Evolutionary conservation across 2,888 invertebrate genomes (phyloP), one percentile per base, ranked within the genome.

Genomic region (Brenthis daphne): DNA sequence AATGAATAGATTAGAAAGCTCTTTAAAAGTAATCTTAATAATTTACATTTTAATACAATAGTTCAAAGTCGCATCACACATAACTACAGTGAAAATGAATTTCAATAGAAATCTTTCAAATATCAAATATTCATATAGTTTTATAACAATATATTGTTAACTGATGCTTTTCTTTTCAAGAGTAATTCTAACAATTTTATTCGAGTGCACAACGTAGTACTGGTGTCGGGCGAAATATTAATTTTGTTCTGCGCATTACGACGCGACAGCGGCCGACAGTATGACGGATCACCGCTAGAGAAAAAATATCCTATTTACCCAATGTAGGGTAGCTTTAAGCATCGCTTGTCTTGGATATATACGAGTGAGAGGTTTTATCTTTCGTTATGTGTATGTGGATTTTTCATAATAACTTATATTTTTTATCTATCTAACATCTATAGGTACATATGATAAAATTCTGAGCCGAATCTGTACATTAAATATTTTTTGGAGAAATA

Each of bases 211-310:
- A 48, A 48, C 37, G 37, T 43, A 43, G 11, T 43, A 11, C 37
- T 11, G 37, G 50, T 63, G 51, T 63, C 63, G 20, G 37, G 63
- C 63, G 53, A 72, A 75, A 74, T 76, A 77, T 78, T 78, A 77
- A 78, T 77, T 75, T 68, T 58, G 68, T 71, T 71, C 74, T 74
- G 72, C 73, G 74, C 76, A 75, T 77, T 77, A 76, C 66, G 69
- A 67, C 63, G 66, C 76, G 78, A 77, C 78, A 76, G 76, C 65
- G 66, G 67, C 55, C 67, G 67, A 67, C 70, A 70, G 67, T 57
- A 68, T 78, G 78, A 78, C 76, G 67, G 78, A 78, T 78, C 78
- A 75, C 76, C 72, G 48, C 12, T 60, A 57, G 70, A 71, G 70
- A 70, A 74, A 70, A 71, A 71, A 66, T 63, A 68, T 24, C 57